Evolutionary conservation across 2,113 vertebrate species (phyloP).

Genomic region (Pterocles gutturalis): DNA sequence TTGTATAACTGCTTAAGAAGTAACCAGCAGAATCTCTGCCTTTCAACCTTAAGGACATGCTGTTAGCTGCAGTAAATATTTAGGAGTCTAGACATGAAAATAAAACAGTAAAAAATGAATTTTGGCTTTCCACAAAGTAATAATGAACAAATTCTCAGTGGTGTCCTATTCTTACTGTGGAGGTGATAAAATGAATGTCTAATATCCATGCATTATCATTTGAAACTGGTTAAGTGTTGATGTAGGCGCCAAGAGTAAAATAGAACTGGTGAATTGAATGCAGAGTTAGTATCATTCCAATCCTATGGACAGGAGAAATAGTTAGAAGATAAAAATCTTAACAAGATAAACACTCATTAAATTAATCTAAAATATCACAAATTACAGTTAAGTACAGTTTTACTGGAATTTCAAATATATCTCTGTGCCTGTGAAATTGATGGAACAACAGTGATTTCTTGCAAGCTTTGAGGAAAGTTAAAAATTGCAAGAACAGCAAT

Average conservation of each 20-base stretch:
- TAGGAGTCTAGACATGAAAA: background rate
- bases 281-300: background rate
- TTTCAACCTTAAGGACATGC: slow-evolving; percentile 33
- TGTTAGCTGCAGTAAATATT: background rate
- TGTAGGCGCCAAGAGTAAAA: background rate
- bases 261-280: background rate
- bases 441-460: background rate
- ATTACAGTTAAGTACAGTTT: background rate
- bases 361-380: background rate
- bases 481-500: background rate
- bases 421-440: background rate
- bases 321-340: background rate
- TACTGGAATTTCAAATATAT: background rate
- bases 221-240: background rate
- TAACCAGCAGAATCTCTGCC: background rate
- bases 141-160: background rate
- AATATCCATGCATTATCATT: rapidly evolving
- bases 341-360: background rate
- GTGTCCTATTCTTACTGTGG: background rate
- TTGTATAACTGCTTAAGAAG: background rate
- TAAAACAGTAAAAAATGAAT: background rate
- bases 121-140: background rate
- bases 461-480: background rate
- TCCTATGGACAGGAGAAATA: background rate
- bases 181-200: background rate